Evolutionary conservation across 64 coral and sea anemone genomes (phyloP), one percentile per base, ranked within the genome.

Genomic region (Stylophora pistillata): DNA sequence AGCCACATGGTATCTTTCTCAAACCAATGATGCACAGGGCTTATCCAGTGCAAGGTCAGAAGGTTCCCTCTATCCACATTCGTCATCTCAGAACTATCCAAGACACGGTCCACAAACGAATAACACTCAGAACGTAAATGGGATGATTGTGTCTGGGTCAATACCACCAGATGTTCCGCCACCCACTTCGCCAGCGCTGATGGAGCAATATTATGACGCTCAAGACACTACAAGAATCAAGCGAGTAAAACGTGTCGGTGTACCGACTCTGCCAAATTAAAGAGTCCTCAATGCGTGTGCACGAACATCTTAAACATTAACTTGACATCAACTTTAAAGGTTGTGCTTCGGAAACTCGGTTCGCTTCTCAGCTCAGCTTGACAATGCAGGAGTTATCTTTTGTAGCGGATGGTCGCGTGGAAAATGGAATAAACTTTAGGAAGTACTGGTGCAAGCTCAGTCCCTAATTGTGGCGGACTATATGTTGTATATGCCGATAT

Each of bases 211-310:
- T 10, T 15, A 79, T 55, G 55, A n/a, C 30, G 26, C 7, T 32
- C 25, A 70, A 53, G 34, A 68, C 13, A 60, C 80, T 3, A 62
- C 66, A 20, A 84, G 26, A 53, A 20, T 84, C 10, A 84, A 84
- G 53, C 58, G 80, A 15, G n/a, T 84, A 17, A 20, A 84, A 25
- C 80, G 80, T 69, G 80, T 84, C 53, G 80, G 80, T 21, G 80
- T 84, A 13, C 80, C 80, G 69, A 84, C 37, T 69, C 69, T 84
- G 80, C 80, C 80, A 37, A 62, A 84, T 9, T 84, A 84, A n/a
- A 3, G 9, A 41, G 17, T 18, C 34, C 34, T 16, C 13, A n/a
- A n/a, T n/a, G n/a, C n/a, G n/a, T n/a, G n/a, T n/a, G n/a, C 17
- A 78, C 26, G 7, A 60, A 18, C 13, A 12, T 60, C 37, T 47